Conservation (phyloP, 1,140 invertebrate genomes). For the Dendrolimus kikuchii region DNA sequence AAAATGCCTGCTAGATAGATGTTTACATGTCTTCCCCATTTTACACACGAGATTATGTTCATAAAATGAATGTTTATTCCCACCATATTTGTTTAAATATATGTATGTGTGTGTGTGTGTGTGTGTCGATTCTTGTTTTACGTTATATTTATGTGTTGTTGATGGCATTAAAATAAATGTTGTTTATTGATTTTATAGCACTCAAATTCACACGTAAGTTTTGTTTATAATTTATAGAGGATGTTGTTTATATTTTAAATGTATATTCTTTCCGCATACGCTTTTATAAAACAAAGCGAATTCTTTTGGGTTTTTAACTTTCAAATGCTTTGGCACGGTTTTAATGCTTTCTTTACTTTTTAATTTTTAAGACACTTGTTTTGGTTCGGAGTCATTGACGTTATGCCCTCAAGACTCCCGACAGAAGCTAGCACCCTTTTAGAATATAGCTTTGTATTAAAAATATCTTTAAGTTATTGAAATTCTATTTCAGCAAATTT, state of each 20-base stretch:
- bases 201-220: constrained; percentile 8
- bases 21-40: too few species aligned
- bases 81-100: too few species aligned
- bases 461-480: too few species aligned
- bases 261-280: too few species aligned
- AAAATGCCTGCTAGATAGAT: too few species aligned
- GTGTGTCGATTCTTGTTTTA: too few species aligned
- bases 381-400: constrained; percentile 44
- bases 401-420: constrained; percentile 62
- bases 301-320: too few species aligned
- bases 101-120: too few species aligned
- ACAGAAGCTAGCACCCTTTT: not conserved
- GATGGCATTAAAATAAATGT: constrained; percentile 4
- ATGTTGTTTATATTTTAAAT: not conserved
- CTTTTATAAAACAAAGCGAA: too few species aligned
- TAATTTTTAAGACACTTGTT: constrained; percentile 17
- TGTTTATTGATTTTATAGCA: constrained; percentile 11
- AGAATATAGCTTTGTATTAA: not conserved
- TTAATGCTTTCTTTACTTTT: constrained; percentile 4
- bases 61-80: too few species aligned
- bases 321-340: constrained; percentile 5
- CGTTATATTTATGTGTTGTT: constrained; percentile 1
- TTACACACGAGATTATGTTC: too few species aligned
- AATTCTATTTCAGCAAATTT: too few species aligned
- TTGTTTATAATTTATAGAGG: constrained; percentile 2